Percentiles rank a stretch among this genome's conserved stretches.
phyloP scores from a whole-genome alignment of 2,888 invertebrate species.

The Phengaris alcon region DNA sequence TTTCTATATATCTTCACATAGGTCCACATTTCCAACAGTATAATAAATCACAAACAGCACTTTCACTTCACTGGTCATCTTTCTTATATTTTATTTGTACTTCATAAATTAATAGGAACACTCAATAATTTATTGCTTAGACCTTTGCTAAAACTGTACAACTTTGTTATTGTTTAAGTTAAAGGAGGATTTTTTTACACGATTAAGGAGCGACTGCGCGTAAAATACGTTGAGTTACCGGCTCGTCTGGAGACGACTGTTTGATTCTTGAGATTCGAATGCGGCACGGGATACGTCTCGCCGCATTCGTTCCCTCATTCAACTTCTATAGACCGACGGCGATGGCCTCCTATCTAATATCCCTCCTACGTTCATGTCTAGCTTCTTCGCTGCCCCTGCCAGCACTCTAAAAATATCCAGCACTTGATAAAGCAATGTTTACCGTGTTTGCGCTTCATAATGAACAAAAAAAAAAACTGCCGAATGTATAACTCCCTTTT shows the following conservation, averaged over 20 bases:
- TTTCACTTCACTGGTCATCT: constrained; percentile 50
- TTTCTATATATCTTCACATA: constrained; percentile 58
- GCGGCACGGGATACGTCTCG: constrained; percentile 9
- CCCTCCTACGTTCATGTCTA: constrained; percentile 30
- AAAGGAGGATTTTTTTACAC: not conserved
- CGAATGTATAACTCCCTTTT: too few relatives aligned
- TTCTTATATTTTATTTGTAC: not conserved
- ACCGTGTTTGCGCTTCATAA: not conserved
- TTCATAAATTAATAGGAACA: not conserved
- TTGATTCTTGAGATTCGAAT: constrained; percentile 9
- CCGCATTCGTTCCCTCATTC: constrained; percentile 30
- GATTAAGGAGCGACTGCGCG: not conserved
- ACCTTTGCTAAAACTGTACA: not conserved
- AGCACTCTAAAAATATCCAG: constrained; percentile 27
- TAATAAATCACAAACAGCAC: constrained; percentile 57
- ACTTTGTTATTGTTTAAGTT: constrained; percentile 20
- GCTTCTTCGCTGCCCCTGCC: constrained; percentile 30
- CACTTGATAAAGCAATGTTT: constrained; percentile 18
- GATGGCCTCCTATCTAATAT: constrained; percentile 30
- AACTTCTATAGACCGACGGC: constrained; percentile 24
- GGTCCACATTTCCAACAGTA: constrained; percentile 67
- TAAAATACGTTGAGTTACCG: constrained; percentile 2
- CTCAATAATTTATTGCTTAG: not conserved
- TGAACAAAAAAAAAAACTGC: not conserved
- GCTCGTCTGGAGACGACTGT: constrained; percentile 27